Conservation (phyloP, 2,113 vertebrate genomes). For the Indri indri region DNA sequence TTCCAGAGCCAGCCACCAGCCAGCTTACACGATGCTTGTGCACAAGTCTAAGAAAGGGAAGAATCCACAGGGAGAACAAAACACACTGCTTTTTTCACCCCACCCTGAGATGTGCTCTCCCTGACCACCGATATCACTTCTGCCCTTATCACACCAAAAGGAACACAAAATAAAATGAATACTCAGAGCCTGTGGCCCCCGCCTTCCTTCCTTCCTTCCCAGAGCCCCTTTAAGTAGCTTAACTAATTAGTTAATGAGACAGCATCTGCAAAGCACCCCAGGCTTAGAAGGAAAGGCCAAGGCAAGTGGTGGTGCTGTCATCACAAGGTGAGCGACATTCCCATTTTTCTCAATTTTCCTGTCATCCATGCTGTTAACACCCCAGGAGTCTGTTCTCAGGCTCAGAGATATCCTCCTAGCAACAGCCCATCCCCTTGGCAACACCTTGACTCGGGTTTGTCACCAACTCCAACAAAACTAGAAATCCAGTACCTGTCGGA, state of each 20-base stretch:
- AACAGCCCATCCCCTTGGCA: background rate
- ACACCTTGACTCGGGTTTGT: background rate
- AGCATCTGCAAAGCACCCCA: background rate
- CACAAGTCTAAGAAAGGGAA: background rate
- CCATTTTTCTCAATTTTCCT: background rate
- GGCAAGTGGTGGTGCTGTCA: background rate
- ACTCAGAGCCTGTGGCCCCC: background rate
- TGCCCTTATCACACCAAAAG: background rate
- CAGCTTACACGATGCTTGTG: background rate
- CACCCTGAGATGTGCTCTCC: background rate
- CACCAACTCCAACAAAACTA: background rate
- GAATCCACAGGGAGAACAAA: background rate
- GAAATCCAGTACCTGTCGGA: background rate
- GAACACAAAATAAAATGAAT: slow-evolving; percentile 16
- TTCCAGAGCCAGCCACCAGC: background rate
- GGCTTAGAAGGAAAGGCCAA: background rate
- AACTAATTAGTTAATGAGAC: background rate
- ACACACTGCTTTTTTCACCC: background rate
- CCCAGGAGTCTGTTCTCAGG: background rate
- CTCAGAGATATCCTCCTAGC: background rate
- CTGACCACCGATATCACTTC: background rate
- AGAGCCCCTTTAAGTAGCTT: background rate
- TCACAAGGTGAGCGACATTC: background rate
- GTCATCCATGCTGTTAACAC: background rate
- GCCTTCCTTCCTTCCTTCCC: slow-evolving; percentile 19